Base-by-base conservation (phyloP, 2,797 vertebrate genomes). In the Tenualosa thibaudeaui region DNA sequence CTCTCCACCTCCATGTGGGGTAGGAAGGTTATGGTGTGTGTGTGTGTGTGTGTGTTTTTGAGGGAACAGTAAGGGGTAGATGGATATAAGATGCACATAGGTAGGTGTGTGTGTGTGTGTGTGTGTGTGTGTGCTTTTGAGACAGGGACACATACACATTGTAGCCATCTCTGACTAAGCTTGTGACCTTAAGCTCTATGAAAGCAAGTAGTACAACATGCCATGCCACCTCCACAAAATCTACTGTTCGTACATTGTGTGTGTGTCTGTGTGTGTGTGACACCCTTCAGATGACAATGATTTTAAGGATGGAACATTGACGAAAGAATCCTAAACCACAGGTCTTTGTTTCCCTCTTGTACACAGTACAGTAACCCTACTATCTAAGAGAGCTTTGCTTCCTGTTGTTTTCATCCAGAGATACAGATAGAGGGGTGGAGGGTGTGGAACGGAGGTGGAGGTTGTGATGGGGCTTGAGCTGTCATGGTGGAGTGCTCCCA, bases 401-500 rank as follows among this genome's bases (percentile, higher is more conserved):
- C 31, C 31, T 31, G 31, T 0, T 31, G 31, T 53, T 7, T 53
- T 2, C 9, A 8, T 53, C 9, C 9, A 53, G 5, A 53, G 51
- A 53, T 10, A 65, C 22, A 65, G 24, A 65, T 9, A 65, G 60
- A 65, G n/a, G 8, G 8, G 1, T 22, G 5, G 60, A 26, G n/a
- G n/a, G n/a, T 65, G 51, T 50, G 51, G 9, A 2, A 8, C 2
- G 51, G 51, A 12, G 51, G 2, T 53, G 22, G 2, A 4, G 58
- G 10, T 54, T 54, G 53, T 54, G 10, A 17, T 17, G 53, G 53
- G 2, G 10, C 53, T 60, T 2, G 22, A 60, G 22, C 22, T 10
- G 60, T 62, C 60, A 62, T 62, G 60, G 60, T 24, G 60, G 22
- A 62, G 60, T 26, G 60, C 60, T 62, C 60, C 56, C 60, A 62